Conservation (phyloP, 2,113 vertebrate species). For the Campylomormyrus numenius region DNA sequence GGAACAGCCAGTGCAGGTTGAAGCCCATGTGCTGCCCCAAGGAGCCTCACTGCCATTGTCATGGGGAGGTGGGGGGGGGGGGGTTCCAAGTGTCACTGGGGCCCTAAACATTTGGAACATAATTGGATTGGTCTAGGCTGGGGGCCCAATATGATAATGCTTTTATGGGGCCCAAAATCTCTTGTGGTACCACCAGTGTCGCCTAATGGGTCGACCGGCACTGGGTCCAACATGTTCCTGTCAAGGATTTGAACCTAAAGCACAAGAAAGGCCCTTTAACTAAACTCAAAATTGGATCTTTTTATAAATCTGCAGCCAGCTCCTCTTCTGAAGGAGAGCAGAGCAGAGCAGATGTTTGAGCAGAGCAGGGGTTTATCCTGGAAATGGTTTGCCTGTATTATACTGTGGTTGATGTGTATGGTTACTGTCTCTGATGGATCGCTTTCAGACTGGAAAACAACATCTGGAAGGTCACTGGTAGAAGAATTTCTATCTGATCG, state of each 20-base stretch:
- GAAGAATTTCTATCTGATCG: constrained; percentile 30
- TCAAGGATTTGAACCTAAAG: background rate
- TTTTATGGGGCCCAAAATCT: background rate
- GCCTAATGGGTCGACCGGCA: background rate
- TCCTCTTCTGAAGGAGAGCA: background rate
- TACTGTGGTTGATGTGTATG: background rate
- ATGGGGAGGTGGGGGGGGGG: background rate
- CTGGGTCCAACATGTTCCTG: background rate
- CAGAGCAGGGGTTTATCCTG: background rate
- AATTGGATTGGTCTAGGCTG: background rate
- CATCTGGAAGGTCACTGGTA: constrained; percentile 11
- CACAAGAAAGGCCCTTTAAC: background rate
- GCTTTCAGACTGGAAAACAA: background rate
- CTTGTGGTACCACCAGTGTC: background rate
- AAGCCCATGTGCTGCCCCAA: background rate
- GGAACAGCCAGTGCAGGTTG: background rate
- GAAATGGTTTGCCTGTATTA: background rate
- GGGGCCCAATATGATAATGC: background rate
- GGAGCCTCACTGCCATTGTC: background rate
- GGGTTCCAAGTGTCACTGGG: background rate
- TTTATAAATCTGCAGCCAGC: background rate
- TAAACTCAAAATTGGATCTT: background rate
- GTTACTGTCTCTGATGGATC: background rate
- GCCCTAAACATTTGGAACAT: background rate
- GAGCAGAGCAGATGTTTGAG: no score